Base-by-base conservation (phyloP, 35 echinoderm and acorn worm genomes). In the Patiria miniata region DNA sequence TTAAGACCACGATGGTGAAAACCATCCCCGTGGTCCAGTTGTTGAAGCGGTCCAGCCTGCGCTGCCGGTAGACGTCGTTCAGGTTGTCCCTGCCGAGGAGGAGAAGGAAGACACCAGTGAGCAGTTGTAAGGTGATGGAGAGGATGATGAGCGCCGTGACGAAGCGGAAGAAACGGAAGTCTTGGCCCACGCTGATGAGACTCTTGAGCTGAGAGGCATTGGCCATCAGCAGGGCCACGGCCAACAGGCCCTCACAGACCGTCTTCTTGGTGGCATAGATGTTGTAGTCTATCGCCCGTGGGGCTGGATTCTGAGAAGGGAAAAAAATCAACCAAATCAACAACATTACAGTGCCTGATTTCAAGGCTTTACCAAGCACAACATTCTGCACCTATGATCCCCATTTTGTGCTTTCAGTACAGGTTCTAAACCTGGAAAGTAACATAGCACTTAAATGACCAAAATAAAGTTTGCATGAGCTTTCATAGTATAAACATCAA, bases 181-280 rank as follows among this genome's bases (percentile, higher is more conserved):
- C 60, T 81, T 82, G 60, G 39, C 96, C 96, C 36, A 88, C 81
- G 26, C 87, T 86, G 78, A 99, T 79, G 39, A 99, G 78, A 17
- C 89, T 89, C 81, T 94, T 99, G 18, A 99, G 86, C 61, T 94
- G 92, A 26, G 96, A 91, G 8, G 93, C 96, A 90, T 99, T 99
- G 78, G 92, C 93, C 77, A 94, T 91, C 1, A 99, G 90, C 0
- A 99, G 86, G 37, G 96, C 84, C 8, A 93, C 96, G 37, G 86
- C 89, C 6, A 99, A 58, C 21, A 99, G 81, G 18, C 93, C 96
- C 78, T 94, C 79, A 7, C 61, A 86, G 39, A 99, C 90, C 8
- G 96, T 94, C 68, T 99, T 94, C 93, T 99, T 99, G 0, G 96
- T 99, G 26, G 96, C 89, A 82, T 94, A 99, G 44, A 92, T 85